A percentile compares a stretch with the other conserved stretches of the same genome.
phyloP scores from a whole-genome alignment of 2,888 invertebrate genomes.

The Cataglyphis rosenhaueri region DNA sequence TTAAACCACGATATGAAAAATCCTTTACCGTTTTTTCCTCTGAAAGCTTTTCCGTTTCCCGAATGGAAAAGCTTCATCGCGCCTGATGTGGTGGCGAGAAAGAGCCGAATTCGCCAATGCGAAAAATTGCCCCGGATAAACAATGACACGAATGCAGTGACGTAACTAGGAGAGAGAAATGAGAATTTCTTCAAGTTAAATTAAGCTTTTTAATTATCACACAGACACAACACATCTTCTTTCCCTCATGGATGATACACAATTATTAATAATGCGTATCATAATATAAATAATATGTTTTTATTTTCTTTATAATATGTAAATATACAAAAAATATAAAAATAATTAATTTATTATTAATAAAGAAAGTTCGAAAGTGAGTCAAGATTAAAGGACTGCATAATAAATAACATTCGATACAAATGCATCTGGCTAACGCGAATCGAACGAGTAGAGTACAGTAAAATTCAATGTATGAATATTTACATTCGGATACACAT shows the following conservation, averaged over 20 bases:
- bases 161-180: neutral
- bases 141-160: neutral
- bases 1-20: neutral
- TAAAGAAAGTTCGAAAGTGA: neutral
- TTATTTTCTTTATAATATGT: neutral
- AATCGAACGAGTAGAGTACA: neutral
- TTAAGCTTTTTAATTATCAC: neutral
- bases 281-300: neutral
- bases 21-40: conserved; percentile 17
- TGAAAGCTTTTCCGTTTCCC: conserved; percentile 31
- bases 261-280: neutral
- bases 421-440: neutral
- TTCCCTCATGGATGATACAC: neutral
- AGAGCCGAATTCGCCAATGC: neutral
- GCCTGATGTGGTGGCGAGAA: neutral
- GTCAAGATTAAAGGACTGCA: neutral
- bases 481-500: neutral
- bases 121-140: conserved; percentile 7
- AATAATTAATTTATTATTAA: neutral
- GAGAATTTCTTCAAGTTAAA: conserved; percentile 2
- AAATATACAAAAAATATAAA: neutral
- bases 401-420: neutral
- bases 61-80: neutral
- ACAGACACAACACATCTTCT: neutral
- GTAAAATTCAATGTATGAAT: neutral